Conservation (phyloP, 2,113 vertebrate species). For the Percopsis transmontana region DNA sequence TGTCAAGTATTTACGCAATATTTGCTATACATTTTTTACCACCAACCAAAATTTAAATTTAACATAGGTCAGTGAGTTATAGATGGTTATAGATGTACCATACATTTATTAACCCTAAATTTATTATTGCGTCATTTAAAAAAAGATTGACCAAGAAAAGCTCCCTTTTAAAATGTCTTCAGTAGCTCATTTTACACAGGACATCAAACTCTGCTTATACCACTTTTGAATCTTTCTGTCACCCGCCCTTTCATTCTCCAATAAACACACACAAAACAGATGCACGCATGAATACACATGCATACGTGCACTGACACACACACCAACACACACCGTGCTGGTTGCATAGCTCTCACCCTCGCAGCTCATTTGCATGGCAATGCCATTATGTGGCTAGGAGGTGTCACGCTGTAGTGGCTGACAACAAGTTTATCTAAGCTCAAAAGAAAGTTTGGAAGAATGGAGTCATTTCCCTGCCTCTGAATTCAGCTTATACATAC, state of each 20-base stretch:
- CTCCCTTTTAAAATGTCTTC: constrained; percentile 46
- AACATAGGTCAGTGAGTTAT: no score
- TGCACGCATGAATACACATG: constrained; percentile 53
- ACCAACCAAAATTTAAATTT: no score
- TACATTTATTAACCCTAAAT: no score
- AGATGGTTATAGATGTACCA: no score
- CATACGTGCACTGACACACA: constrained; percentile 35
- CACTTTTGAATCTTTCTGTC: constrained; percentile 56
- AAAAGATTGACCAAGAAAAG: constrained; percentile 28
- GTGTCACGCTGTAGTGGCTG: constrained; percentile 72
- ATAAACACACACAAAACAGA: constrained; percentile 67
- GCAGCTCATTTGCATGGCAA: constrained; percentile 78
- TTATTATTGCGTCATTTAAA: no score
- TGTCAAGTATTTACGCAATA: no score
- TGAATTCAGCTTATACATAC: constrained; percentile 49
- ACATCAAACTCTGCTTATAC: constrained; percentile 50
- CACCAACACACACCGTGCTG: constrained; percentile 29
- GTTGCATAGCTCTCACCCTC: constrained; percentile 45
- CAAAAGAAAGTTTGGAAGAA: constrained; percentile 73
- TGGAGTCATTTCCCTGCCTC: constrained; percentile 63
- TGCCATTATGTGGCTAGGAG: constrained; percentile 76
- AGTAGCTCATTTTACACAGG: constrained; percentile 58
- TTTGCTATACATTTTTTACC: no score
- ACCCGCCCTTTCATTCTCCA: constrained; percentile 58
- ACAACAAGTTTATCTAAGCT: constrained; percentile 80